Conservation (phyloP, 1,140 invertebrate species). For the Berghia stephanieae region DNA sequence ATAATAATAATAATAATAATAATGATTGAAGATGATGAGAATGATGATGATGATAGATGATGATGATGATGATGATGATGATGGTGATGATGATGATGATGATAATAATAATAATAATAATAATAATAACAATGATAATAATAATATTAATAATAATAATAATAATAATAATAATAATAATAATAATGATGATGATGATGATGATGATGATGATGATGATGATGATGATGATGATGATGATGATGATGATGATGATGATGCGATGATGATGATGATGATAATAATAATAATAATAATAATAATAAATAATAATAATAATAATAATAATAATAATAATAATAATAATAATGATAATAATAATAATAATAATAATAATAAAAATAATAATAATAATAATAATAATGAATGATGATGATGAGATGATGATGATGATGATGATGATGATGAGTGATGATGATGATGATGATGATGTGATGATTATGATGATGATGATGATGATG, state of each 20-base stretch:
- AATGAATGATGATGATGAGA: too few species aligned
- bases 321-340: too few species aligned
- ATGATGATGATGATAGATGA: too few species aligned
- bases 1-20: background rate
- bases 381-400: too few species aligned
- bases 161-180: background rate
- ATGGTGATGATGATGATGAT: constrained; percentile 18
- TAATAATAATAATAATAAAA: too few species aligned
- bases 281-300: background rate
- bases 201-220: background rate
- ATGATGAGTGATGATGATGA: too few species aligned
- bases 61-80: constrained; percentile 20
- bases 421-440: too few species aligned
- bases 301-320: too few species aligned
- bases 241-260: constrained; percentile 18
- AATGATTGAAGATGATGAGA: too few species aligned
- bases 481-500: too few species aligned
- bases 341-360: too few species aligned
- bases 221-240: background rate
- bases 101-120: background rate
- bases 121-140: background rate
- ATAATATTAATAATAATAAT: background rate
- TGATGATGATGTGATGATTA: too few species aligned
- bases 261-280: background rate
- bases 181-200: background rate